Base-by-base conservation (phyloP, 2,113 vertebrate species). In the Barnardius zonarius region DNA sequence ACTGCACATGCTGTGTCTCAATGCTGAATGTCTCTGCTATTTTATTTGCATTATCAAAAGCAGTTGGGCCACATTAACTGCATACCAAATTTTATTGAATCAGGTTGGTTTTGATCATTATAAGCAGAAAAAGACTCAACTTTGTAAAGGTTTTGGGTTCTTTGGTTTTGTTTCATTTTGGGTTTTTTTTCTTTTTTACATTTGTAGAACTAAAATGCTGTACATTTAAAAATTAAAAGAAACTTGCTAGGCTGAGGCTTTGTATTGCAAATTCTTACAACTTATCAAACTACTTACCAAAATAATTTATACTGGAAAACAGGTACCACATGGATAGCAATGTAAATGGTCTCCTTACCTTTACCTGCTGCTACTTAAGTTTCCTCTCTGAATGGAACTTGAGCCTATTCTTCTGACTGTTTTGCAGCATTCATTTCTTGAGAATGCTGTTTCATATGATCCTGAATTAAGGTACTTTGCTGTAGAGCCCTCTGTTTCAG, bases 141-240 rank as follows among this genome's bases (percentile, higher is more conserved):
- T 86, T 93, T 96, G 95, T 95, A 95, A 96, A 95, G 49, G 48
- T 5, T 49, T 87, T 74, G 59, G 24, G 35, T 37, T 62, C 35
- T 37, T 67, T 31, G 57, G 33, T 24, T 59, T n/a, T 35, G 57
- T n/a, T 59, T 59, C 55, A 59, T 79, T 77, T 87, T 23, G 7
- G 7, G 2, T 33, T 41, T 84, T 44, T 23, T 17, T 4, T 37
- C 63, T 79, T 91, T 84, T 94, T 97, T 92, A 96, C 94, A 88
- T 94, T 95, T 96, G 96, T 97, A 94, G 94, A 96, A 96, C 61
- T 97, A 95, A 96, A 95, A 96, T 94, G 93, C 88, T 96, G 96
- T 97, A 96, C 92, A 96, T 96, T 93, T 94, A 91, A 96, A 93
- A 95, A 96, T 96, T 96, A 97, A 97, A 97, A 92, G 88, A 95